These are phyloP conservation scores for Aporophyla nigra DNA, from an alignment of 2,888 invertebrate genomes.

Conservation along the genomic window DNA sequence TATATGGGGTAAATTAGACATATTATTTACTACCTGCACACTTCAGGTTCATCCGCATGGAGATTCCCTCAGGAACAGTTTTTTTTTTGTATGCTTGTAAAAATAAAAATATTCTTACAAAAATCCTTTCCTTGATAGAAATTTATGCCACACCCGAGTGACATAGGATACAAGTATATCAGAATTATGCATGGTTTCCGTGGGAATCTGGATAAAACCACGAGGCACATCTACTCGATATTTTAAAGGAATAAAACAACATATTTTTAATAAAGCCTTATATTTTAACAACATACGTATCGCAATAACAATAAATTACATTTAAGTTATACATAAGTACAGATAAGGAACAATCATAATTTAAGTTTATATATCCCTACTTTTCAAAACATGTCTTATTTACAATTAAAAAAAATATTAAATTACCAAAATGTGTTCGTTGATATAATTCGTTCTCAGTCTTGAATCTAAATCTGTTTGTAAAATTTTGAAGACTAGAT, in stretches of 20 bases:
- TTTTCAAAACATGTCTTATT: slow-evolving; percentile 66
- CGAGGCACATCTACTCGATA: background rate
- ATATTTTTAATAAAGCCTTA: slow-evolving; percentile 79
- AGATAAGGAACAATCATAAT: slow-evolving; percentile 83
- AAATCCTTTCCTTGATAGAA: background rate
- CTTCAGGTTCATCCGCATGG: background rate
- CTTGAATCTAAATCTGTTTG: slow-evolving; percentile 66
- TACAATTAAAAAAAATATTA: slow-evolving; percentile 59
- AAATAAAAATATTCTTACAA: too few relatives aligned
- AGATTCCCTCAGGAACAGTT: background rate
- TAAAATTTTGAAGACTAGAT: slow-evolving; percentile 68
- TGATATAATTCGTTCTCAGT: slow-evolving; percentile 68
- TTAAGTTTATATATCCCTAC: slow-evolving; percentile 57
- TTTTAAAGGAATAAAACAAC: slow-evolving; percentile 67
- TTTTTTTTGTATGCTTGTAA: background rate
- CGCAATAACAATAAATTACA: slow-evolving; percentile 86
- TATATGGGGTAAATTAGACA: background rate
- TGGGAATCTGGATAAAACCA: background rate
- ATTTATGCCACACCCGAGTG: background rate
- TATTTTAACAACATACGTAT: slow-evolving; percentile 87
- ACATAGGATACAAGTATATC: too few relatives aligned
- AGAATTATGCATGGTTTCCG: background rate
- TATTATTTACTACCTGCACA: background rate
- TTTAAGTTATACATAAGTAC: slow-evolving; percentile 81
- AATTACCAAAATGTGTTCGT: slow-evolving; percentile 62